A percentile compares a stretch with the other conserved stretches of the same genome.
phyloP scores from a whole-genome alignment of 2,797 vertebrate genomes.

The Rhynchonycteris naso region DNA sequence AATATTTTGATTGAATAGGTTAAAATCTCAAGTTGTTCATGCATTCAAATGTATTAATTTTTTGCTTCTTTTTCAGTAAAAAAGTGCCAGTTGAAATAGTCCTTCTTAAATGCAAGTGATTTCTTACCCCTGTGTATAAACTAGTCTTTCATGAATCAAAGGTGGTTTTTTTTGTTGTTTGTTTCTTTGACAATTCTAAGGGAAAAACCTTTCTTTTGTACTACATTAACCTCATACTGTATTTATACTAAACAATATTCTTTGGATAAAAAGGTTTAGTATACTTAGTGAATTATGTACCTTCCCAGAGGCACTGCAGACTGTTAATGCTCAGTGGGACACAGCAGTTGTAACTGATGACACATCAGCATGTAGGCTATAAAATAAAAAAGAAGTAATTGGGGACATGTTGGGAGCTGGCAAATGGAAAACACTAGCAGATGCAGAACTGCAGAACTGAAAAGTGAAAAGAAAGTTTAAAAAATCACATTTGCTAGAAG shows the following conservation, averaged over 20 bases:
- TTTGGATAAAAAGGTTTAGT: conserved; percentile 55
- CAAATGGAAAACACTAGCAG: conserved; percentile 71
- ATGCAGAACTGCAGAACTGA: conserved; percentile 48
- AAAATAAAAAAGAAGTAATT: conserved; percentile 74
- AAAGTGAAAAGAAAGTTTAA: conserved; percentile 71
- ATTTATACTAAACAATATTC: conserved; percentile 78
- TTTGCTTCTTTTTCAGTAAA: conserved; percentile 65
- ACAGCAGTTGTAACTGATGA: conserved; percentile 62
- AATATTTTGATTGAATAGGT: conserved; percentile 72
- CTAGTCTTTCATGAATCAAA: conserved; percentile 39
- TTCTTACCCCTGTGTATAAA: conserved; percentile 60
- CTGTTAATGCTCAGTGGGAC: conserved; percentile 65
- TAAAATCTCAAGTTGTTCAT: conserved; percentile 64
- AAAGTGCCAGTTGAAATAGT: conserved; percentile 54
- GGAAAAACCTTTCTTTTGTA: conserved; percentile 65
- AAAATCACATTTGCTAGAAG: conserved; percentile 60
- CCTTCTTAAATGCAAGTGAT: conserved; percentile 52
- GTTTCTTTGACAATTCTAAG: conserved; percentile 54
- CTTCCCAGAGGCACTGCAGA: conserved; percentile 22
- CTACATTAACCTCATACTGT: conserved; percentile 63
- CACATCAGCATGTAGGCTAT: conserved; percentile 73
- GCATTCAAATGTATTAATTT: conserved; percentile 47
- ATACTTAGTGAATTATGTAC: conserved; percentile 55
- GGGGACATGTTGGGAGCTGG: conserved; percentile 70
- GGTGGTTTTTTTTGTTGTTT: neutral